phyloP scores from a whole-genome alignment of 2,888 invertebrate genomes.

The Caenorhabditis sp. region DNA sequence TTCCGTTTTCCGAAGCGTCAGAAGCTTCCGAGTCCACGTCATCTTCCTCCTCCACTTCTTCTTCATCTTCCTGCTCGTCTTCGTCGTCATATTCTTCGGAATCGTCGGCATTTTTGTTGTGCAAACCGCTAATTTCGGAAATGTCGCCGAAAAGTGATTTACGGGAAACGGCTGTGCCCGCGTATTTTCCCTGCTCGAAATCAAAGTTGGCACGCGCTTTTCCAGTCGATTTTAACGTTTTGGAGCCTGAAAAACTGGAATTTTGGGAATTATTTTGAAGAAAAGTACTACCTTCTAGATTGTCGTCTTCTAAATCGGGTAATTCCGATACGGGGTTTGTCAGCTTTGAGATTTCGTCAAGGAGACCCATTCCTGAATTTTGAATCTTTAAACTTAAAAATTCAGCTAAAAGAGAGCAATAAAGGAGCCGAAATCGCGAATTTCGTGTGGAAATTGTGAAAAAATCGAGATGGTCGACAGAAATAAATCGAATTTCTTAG shows the following conservation, averaged over 20 bases:
- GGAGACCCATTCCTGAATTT: slow-evolving; percentile 58
- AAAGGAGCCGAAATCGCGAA: too few relatives aligned
- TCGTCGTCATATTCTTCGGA: slow-evolving; percentile 10
- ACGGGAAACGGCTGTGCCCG: slow-evolving; percentile 52
- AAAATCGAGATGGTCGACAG: too few relatives aligned
- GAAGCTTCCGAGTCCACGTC: slow-evolving; percentile 4
- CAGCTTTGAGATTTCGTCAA: slow-evolving; percentile 64
- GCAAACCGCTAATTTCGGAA: slow-evolving; percentile 41
- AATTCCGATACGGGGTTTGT: slow-evolving; percentile 59
- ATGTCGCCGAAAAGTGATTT: slow-evolving; percentile 59
- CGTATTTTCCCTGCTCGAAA: slow-evolving; percentile 56
- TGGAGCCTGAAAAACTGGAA: neutral
- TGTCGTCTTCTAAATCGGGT: slow-evolving; percentile 65
- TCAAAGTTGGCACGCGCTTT: slow-evolving; percentile 15
- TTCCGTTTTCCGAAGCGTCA: too few relatives aligned
- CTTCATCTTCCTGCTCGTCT: slow-evolving; percentile 6
- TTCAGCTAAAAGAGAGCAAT: too few relatives aligned
- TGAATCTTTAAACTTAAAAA: neutral
- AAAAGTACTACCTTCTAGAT: slow-evolving; percentile 50
- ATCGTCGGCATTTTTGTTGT: slow-evolving; percentile 21
- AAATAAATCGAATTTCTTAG: too few relatives aligned
- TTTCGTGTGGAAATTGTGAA: neutral
- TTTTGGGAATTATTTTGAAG: neutral
- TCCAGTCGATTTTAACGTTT: neutral
- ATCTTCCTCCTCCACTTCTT: slow-evolving; percentile 8